Percentiles rank a stretch among this genome's conserved stretches.
Evolutionary conservation across 1,140 invertebrate genomes (phyloP).

Genomic region (Brachystomella parvula): DNA sequence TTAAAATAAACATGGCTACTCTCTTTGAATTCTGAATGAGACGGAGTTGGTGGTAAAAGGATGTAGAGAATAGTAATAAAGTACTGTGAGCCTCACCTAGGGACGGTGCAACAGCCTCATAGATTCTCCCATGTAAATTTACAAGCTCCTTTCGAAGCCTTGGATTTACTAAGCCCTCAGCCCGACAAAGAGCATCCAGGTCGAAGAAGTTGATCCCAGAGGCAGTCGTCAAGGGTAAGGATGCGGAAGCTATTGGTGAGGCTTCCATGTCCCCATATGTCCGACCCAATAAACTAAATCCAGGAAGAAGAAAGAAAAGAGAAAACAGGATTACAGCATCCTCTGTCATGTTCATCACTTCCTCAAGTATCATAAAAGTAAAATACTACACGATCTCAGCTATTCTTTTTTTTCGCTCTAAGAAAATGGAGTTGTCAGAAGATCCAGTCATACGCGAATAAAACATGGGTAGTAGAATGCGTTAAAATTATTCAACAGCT

Average conservation of each 20-base stretch:
- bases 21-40: too few relatives aligned
- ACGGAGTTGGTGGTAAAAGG: too few relatives aligned
- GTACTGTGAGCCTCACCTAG: constrained; percentile 6
- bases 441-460: too few relatives aligned
- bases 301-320: neutral
- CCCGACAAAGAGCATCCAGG: constrained; percentile 24
- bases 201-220: constrained; percentile 24
- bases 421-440: too few relatives aligned
- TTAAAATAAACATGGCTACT: too few relatives aligned
- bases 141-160: constrained; percentile 21
- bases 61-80: too few relatives aligned
- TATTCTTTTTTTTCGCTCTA: neutral
- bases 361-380: neutral
- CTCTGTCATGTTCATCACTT: neutral
- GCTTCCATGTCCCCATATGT: constrained; percentile 14
- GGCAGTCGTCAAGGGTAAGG: neutral
- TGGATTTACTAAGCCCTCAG: constrained; percentile 18
- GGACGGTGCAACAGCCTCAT: constrained; percentile 20
- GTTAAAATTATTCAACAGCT: too few relatives aligned
- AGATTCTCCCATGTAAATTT: constrained; percentile 27
- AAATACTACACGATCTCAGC: neutral
- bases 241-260: neutral
- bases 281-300: constrained; percentile 12
- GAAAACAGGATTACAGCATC: neutral
- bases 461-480: too few relatives aligned